phyloP scores from a whole-genome alignment of 30 jellyfish, hydroid and myxozoan species.

The Cassiopea andromeda region DNA sequence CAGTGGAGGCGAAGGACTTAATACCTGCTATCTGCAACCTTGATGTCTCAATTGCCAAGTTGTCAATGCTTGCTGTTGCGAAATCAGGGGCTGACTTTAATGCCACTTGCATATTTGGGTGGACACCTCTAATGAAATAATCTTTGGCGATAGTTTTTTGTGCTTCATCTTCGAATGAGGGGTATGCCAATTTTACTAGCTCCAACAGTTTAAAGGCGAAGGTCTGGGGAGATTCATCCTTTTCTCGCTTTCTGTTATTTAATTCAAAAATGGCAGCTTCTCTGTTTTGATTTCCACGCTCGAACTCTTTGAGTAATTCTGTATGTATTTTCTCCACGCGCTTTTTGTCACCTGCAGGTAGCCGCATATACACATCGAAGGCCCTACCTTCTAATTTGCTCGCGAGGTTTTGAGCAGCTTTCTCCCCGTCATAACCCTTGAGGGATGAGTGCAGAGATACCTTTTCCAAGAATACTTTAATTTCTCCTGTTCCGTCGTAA shows the following conservation, averaged over 20 bases:
- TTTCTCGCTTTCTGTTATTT: conserved; percentile 9
- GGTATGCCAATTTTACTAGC: conserved; percentile 36
- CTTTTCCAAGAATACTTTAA: neutral
- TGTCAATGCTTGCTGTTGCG: neutral
- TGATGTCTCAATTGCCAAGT: neutral
- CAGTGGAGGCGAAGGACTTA: neutral
- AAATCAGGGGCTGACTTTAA: neutral
- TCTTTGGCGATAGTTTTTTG: neutral
- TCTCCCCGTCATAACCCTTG: too few relatives aligned
- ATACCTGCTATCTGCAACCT: neutral
- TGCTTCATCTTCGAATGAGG: conserved; percentile 21
- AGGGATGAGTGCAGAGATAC: too few relatives aligned
- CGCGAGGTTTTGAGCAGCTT: too few relatives aligned
- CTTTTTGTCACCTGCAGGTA: too few relatives aligned
- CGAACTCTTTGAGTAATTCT: conserved; percentile 28
- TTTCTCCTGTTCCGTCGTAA: neutral
- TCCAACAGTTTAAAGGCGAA: conserved; percentile 16
- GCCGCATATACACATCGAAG: too few relatives aligned
- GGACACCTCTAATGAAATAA: neutral
- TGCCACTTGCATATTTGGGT: neutral
- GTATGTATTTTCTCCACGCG: too few relatives aligned
- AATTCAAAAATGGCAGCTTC: neutral
- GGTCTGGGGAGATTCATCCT: conserved; percentile 31
- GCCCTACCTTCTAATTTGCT: too few relatives aligned
- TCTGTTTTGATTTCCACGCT: neutral